These are phyloP conservation scores for Scaptomyza montana DNA, from an alignment of 1,140 invertebrate genomes.

Conservation along the genomic window DNA sequence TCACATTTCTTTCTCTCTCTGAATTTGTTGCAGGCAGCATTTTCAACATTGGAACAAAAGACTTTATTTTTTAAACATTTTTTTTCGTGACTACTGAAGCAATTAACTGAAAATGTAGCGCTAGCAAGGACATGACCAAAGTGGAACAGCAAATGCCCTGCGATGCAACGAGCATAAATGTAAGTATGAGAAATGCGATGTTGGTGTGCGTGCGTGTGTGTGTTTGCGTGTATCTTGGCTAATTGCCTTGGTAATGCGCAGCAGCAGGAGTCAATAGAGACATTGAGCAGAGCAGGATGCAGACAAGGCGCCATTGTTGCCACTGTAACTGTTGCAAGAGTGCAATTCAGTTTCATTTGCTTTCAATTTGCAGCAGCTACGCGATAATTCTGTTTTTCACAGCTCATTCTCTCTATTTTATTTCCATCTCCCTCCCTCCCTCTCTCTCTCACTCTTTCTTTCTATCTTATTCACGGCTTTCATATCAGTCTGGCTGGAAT, in stretches of 20 bases:
- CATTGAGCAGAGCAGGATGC: constrained; percentile 2
- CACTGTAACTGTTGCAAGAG: constrained; percentile 9
- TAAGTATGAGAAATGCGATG: constrained; percentile 51
- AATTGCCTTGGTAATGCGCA: constrained; percentile 63
- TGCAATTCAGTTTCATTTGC: constrained; percentile 69
- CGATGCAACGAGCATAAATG: constrained; percentile 79
- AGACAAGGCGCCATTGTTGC: not conserved
- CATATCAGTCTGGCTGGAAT: constrained; percentile 5
- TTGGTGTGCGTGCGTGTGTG: constrained; percentile 9
- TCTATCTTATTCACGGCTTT: not conserved
- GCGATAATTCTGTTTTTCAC: constrained; percentile 56
- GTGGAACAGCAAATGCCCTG: constrained; percentile 79
- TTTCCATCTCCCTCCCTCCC: not conserved
- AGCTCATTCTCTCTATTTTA: constrained; percentile 22
- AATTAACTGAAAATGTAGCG: constrained; percentile 80
- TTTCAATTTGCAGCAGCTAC: constrained; percentile 70
- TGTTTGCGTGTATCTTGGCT: constrained; percentile 52
- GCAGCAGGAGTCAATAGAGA: constrained; percentile 47
- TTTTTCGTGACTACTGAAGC: constrained; percentile 65
- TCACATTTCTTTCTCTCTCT: constrained; percentile 34
- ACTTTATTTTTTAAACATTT: constrained; percentile 28
- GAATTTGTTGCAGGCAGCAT: constrained; percentile 49
- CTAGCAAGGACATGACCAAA: constrained; percentile 75
- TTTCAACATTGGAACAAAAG: constrained; percentile 62
- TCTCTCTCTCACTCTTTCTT: not conserved